Evolutionary conservation across 2,797 vertebrate species (phyloP).

Genomic region (Agapornis canus): DNA sequence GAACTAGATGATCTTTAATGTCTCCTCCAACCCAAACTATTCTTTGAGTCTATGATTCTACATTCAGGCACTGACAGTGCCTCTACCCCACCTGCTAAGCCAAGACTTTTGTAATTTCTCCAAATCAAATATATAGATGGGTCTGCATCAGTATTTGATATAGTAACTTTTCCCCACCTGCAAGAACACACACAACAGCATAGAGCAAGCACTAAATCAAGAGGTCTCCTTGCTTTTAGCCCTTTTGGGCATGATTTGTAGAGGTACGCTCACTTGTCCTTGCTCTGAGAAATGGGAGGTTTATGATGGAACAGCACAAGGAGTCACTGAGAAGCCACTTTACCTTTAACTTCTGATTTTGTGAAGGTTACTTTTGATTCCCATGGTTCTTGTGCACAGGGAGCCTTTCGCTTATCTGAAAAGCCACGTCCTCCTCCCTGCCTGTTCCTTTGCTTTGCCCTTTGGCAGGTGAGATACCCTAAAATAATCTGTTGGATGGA

Average conservation of each 20-base stretch:
- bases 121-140: neutral
- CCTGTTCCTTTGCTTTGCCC: neutral
- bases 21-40: neutral
- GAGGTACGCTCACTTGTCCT: neutral
- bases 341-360: neutral
- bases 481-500: slow-evolving; percentile 52
- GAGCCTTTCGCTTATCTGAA: neutral
- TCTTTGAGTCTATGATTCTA: neutral
- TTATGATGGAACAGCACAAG: neutral
- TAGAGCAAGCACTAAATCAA: neutral
- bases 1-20: neutral
- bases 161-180: neutral
- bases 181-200: neutral
- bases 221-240: neutral
- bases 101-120: neutral
- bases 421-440: neutral
- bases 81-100: neutral
- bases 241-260: neutral
- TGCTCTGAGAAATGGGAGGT: neutral
- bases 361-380: neutral
- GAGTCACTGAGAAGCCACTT: neutral
- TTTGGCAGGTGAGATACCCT: slow-evolving; percentile 20
- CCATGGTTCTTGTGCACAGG: accelerated
- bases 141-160: neutral
- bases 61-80: neutral